Conservation (phyloP, 2,797 vertebrate genomes). For the Hydrophis major region DNA sequence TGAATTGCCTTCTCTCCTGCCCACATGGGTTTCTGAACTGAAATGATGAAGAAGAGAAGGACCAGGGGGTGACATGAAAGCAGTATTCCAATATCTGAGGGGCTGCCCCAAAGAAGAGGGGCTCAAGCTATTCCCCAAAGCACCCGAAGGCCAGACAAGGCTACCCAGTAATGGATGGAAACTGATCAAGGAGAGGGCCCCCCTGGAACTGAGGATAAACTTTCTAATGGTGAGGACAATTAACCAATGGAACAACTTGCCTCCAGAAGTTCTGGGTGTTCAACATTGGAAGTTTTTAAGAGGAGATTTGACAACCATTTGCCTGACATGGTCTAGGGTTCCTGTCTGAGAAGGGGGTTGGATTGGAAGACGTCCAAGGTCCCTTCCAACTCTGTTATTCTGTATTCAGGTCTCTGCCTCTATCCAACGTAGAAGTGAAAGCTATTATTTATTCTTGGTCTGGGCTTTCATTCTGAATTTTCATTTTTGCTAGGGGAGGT, state of each 20-base stretch:
- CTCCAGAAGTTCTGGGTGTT: no score
- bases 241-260: no score
- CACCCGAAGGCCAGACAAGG: no score
- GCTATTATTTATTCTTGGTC: not conserved
- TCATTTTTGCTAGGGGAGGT: not conserved
- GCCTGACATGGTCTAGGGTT: not conserved
- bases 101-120: not conserved
- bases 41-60: not conserved
- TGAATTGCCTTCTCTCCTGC: not conserved
- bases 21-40: not conserved
- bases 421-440: not conserved
- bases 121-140: no score
- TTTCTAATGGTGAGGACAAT: no score
- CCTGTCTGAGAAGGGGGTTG: not conserved
- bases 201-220: no score
- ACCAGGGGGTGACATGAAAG: not conserved
- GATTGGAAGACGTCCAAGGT: not conserved
- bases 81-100: not conserved
- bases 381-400: not conserved
- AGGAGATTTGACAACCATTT: not conserved
- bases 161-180: no score
- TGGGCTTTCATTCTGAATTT: not conserved
- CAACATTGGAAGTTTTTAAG: not conserved
- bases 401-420: not conserved
- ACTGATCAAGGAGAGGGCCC: no score